Conservation (phyloP, 2,888 invertebrate species). For the Drosophila mayaguana region DNA sequence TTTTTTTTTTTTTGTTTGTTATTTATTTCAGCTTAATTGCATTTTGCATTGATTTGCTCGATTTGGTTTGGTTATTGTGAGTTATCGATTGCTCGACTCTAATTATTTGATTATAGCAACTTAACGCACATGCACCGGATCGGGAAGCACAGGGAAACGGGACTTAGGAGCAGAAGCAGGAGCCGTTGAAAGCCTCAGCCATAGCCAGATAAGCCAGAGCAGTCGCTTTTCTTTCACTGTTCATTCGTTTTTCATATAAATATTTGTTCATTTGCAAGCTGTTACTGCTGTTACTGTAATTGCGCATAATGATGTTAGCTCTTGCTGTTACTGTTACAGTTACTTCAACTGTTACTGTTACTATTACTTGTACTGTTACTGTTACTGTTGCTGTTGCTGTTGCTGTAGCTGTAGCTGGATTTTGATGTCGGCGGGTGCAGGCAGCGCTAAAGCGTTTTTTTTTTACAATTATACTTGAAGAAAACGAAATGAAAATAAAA, state of each 20-base stretch:
- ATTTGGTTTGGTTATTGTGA: conserved; percentile 46
- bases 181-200: conserved; percentile 73
- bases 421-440: conserved; percentile 61
- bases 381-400: conserved; percentile 8
- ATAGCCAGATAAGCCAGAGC: conserved; percentile 63
- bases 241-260: conserved; percentile 19
- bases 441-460: conserved; percentile 67
- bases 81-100: conserved; percentile 65
- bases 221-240: conserved; percentile 51
- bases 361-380: conserved; percentile 31
- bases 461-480: conserved; percentile 49
- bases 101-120: conserved; percentile 66
- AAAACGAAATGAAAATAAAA: conserved; percentile 32
- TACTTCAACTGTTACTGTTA: conserved; percentile 21
- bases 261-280: conserved; percentile 28
- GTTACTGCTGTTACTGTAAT: conserved; percentile 26
- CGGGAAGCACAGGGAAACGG: conserved; percentile 78
- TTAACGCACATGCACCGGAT: conserved; percentile 79
- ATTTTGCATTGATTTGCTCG: conserved; percentile 70
- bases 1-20: conserved; percentile 45
- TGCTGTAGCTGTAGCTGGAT: conserved; percentile 60
- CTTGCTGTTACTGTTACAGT: conserved; percentile 31
- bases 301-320: conserved; percentile 35
- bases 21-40: conserved; percentile 55
- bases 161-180: conserved; percentile 78